phyloP scores from a whole-genome alignment of 2,888 invertebrate species.

The Scaeva pyrastri region DNA sequence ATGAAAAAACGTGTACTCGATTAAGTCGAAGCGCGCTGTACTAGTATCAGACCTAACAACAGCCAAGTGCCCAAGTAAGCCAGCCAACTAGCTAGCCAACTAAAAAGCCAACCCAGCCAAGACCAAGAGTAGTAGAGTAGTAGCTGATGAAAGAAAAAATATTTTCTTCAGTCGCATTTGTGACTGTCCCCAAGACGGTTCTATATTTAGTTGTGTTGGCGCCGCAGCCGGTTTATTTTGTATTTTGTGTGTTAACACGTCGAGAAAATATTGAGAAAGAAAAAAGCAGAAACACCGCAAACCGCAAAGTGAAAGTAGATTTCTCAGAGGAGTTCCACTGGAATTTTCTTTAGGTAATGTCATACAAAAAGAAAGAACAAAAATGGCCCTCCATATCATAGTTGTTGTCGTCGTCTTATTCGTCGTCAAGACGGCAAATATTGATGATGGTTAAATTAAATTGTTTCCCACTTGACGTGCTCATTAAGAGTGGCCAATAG shows the following conservation, averaged over 20 bases:
- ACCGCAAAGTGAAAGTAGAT: slow-evolving; percentile 68
- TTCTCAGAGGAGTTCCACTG: slow-evolving; percentile 40
- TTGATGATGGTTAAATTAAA: slow-evolving; percentile 43
- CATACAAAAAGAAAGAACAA: slow-evolving; percentile 11
- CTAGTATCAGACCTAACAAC: neutral
- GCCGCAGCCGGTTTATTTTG: slow-evolving; percentile 13
- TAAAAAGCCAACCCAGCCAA: neutral
- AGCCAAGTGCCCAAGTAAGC: slow-evolving; percentile 12
- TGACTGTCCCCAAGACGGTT: slow-evolving; percentile 60
- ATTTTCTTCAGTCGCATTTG: slow-evolving; percentile 63
- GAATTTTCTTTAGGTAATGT: slow-evolving; percentile 66
- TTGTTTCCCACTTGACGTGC: slow-evolving; percentile 48
- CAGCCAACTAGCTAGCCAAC: neutral
- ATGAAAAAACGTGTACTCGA: slow-evolving; percentile 2
- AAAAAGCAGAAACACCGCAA: neutral
- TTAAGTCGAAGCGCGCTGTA: neutral
- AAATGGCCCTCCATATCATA: neutral
- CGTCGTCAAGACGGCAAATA: slow-evolving; percentile 18
- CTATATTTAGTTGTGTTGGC: slow-evolving; percentile 32
- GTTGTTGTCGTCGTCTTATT: neutral
- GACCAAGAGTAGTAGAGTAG: neutral
- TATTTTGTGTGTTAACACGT: neutral
- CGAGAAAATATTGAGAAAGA: slow-evolving; percentile 9
- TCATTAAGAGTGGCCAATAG: slow-evolving; percentile 29
- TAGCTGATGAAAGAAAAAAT: slow-evolving; percentile 41